phyloP scores from a whole-genome alignment of 2,888 invertebrate species.

The Nomada fucata region DNA sequence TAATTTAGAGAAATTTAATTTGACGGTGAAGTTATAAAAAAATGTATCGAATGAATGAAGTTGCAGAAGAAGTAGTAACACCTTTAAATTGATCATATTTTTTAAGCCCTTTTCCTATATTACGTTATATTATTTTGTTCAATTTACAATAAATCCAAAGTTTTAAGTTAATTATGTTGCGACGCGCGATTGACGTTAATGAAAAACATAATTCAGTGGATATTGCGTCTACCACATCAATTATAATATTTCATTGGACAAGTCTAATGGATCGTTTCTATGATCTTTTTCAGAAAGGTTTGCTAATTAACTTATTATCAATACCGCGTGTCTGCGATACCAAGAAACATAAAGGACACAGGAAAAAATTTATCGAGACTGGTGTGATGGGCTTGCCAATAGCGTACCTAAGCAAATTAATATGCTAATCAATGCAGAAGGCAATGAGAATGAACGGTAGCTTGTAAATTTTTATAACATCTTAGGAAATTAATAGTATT shows the following conservation, averaged over 20 bases:
- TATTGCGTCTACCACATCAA: not conserved
- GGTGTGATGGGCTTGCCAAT: not conserved
- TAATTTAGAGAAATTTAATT: no score
- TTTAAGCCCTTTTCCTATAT: no score
- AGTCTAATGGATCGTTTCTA: not conserved
- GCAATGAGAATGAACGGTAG: not conserved
- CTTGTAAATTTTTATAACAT: not conserved
- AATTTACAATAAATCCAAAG: no score
- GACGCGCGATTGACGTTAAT: no score
- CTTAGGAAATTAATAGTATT: not conserved
- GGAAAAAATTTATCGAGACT: not conserved
- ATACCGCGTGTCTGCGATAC: not conserved
- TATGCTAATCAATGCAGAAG: not conserved
- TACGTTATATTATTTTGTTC: no score
- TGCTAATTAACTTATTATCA: not conserved
- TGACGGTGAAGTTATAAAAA: no score
- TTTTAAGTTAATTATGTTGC: no score
- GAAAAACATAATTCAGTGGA: not conserved
- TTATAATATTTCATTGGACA: not conserved
- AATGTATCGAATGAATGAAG: no score
- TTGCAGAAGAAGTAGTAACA: no score
- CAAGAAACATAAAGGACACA: not conserved
- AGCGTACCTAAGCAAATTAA: not conserved
- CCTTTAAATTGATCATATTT: no score
- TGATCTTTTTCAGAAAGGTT: not conserved